Percentiles rank a stretch among this genome's conserved stretches.
Conservation (phyloP, 1,140 invertebrate species). For the Anastrepha obliqua region DNA sequence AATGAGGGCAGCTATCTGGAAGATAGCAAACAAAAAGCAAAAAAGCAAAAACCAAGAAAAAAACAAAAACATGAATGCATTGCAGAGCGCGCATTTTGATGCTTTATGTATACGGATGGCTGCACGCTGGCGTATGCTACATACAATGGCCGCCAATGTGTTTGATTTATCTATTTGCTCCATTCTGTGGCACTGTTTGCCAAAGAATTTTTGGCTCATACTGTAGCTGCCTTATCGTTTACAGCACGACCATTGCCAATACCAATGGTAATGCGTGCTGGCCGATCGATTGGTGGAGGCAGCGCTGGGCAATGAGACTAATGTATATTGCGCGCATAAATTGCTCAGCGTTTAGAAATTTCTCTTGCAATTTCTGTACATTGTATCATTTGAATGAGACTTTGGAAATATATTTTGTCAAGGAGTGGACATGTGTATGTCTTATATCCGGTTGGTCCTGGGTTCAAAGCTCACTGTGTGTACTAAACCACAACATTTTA, state of each 20-base stretch:
- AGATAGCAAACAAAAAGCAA: not conserved
- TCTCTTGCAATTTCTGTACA: too few species aligned
- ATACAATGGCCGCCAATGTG: not conserved
- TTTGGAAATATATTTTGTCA: too few species aligned
- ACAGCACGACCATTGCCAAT: not conserved
- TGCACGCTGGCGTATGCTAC: not conserved
- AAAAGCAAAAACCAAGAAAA: not conserved
- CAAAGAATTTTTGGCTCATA: constrained; percentile 6
- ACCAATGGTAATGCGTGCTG: not conserved
- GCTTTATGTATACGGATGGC: not conserved
- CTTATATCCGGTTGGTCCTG: too few species aligned
- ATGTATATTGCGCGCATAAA: not conserved
- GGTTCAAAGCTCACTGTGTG: too few species aligned
- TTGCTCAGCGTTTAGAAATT: too few species aligned
- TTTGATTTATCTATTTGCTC: constrained; percentile 41
- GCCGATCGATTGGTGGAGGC: not conserved
- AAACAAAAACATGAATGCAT: constrained; percentile 10
- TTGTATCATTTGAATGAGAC: too few species aligned
- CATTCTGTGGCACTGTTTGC: constrained; percentile 20
- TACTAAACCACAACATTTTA: too few species aligned
- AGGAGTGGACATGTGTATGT: too few species aligned
- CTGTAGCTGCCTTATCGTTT: not conserved
- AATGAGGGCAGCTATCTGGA: not conserved
- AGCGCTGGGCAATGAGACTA: not conserved
- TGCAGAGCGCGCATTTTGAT: not conserved